Conservation (phyloP, 1,140 invertebrate genomes). For the Tyrophagus putrescentiae region DNA sequence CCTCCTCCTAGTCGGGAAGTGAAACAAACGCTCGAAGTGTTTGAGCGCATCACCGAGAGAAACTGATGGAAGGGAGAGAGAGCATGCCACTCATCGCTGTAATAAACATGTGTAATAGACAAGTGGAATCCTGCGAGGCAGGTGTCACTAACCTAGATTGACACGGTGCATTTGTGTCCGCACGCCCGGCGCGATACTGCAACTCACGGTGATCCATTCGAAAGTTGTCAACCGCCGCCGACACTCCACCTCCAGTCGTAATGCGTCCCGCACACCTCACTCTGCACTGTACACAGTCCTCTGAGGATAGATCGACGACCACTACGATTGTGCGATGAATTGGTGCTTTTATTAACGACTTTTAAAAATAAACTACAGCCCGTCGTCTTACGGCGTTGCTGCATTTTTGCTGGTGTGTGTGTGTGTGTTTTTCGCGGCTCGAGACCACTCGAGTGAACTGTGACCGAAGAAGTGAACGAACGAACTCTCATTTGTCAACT, state of each 20-base stretch:
- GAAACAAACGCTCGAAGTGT: constrained; percentile 6
- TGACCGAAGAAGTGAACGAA: no score
- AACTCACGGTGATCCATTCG: background rate
- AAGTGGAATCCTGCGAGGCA: no score
- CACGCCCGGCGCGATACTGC: no score
- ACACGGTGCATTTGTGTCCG: no score
- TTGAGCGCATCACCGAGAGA: constrained; percentile 5
- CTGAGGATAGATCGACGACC: no score
- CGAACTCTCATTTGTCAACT: background rate
- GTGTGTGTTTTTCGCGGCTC: no score
- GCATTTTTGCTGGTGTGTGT: background rate
- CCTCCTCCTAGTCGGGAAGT: background rate
- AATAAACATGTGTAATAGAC: no score
- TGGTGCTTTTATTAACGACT: constrained; percentile 2
- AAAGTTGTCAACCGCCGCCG: background rate
- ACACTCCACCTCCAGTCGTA: background rate
- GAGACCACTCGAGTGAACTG: no score
- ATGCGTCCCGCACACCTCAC: no score
- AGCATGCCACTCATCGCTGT: background rate
- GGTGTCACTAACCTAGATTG: constrained; percentile 10
- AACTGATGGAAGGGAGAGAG: background rate
- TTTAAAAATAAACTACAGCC: background rate
- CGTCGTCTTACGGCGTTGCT: background rate
- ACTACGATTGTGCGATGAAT: no score
- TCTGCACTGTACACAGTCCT: no score